These are phyloP conservation scores for Diogma glabrata DNA, from an alignment of 2,888 invertebrate species.

Conservation along the genomic window DNA sequence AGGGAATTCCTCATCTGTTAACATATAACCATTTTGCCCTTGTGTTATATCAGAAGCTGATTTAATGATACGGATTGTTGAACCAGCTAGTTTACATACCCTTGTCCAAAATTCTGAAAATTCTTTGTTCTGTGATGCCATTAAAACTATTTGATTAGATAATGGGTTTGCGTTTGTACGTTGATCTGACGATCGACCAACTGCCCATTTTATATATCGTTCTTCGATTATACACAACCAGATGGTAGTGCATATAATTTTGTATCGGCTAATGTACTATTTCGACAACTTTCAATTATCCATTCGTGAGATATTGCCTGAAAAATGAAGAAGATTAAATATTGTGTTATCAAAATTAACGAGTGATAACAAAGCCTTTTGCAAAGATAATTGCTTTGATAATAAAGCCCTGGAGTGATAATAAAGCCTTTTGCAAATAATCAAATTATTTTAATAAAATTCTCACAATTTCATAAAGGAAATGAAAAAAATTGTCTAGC, in stretches of 20 bases:
- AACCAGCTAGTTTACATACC: slow-evolving; percentile 47
- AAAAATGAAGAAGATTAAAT: too few species aligned
- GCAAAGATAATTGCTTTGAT: too few species aligned
- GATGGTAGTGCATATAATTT: slow-evolving; percentile 46
- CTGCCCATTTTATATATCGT: slow-evolving; percentile 34
- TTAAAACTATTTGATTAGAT: slow-evolving; percentile 39
- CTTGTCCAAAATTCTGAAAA: slow-evolving; percentile 50
- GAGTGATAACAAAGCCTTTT: too few species aligned
- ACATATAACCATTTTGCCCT: slow-evolving; percentile 40
- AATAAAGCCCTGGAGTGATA: too few species aligned
- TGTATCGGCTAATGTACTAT: slow-evolving; percentile 33
- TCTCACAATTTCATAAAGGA: too few species aligned
- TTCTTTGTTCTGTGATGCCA: slow-evolving; percentile 42
- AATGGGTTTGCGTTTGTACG: slow-evolving; percentile 37
- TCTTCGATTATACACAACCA: slow-evolving; percentile 39
- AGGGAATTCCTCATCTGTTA: slow-evolving; percentile 52
- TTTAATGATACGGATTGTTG: slow-evolving; percentile 39
- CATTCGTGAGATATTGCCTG: slow-evolving; percentile 55
- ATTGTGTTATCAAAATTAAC: too few species aligned
- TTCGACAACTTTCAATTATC: slow-evolving; percentile 51
- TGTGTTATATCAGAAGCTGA: slow-evolving; percentile 38
- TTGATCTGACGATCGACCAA: slow-evolving; percentile 27
- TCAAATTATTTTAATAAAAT: too few species aligned
- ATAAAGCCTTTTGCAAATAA: too few species aligned
- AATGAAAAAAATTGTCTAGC: too few species aligned